Conservation (phyloP, 1,140 invertebrate species). For the Drosophila novamexicana region DNA sequence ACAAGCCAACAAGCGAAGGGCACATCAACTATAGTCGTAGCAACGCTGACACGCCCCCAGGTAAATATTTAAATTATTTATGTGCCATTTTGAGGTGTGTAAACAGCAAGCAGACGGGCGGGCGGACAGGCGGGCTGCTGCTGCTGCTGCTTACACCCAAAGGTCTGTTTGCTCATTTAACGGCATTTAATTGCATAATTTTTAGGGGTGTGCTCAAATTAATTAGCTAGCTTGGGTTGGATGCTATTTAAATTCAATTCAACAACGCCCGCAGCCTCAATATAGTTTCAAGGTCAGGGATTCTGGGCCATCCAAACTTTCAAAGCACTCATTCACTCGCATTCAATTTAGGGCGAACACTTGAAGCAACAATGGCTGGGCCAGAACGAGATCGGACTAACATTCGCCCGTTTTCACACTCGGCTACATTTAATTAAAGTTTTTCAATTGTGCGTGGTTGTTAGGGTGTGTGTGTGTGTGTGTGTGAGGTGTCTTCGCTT, state of each 20-base stretch:
- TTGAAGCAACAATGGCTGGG: conserved; percentile 17
- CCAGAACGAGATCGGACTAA: conserved; percentile 6
- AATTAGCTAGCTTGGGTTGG: conserved; percentile 20
- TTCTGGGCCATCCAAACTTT: background rate
- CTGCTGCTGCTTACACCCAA: conserved; percentile 18
- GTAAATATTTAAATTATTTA: conserved; percentile 79
- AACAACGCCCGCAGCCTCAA: conserved; percentile 7
- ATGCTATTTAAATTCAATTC: conserved; percentile 6
- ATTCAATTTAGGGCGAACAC: conserved; percentile 10
- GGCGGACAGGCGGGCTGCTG: background rate
- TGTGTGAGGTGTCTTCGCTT: conserved; percentile 4
- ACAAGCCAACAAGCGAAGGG: conserved; percentile 7
- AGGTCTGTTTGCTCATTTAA: conserved; percentile 71
- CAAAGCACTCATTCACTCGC: background rate
- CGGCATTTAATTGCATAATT: conserved; percentile 79
- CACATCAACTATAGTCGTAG: conserved; percentile 9
- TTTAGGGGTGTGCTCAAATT: conserved; percentile 46
- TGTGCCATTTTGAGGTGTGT: conserved; percentile 70
- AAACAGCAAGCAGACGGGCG: conserved; percentile 34
- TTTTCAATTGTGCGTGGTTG: conserved; percentile 36
- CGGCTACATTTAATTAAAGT: conserved; percentile 60
- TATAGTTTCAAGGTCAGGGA: conserved; percentile 5
- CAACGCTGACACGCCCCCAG: conserved; percentile 21
- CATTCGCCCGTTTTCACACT: conserved; percentile 30
- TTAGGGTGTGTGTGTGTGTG: background rate